Evolutionary conservation across 1,140 invertebrate genomes (phyloP).

Genomic region (Radopholus similis): DNA sequence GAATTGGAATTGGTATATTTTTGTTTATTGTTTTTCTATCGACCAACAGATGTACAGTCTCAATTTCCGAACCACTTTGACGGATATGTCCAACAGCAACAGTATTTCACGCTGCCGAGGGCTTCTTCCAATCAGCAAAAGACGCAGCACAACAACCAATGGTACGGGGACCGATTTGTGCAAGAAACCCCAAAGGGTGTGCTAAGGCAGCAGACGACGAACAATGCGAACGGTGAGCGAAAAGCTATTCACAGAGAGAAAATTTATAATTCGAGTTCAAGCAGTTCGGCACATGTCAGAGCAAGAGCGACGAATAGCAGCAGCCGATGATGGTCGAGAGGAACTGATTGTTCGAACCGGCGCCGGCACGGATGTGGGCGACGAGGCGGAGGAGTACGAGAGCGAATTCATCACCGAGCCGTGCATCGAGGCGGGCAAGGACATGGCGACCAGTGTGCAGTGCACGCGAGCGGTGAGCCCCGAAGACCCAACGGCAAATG

Average conservation of each 20-base stretch:
- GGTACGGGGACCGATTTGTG: no score
- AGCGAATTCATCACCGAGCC: neutral
- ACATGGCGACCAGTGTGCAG: conserved; percentile 7
- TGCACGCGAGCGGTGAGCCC: conserved; percentile 8
- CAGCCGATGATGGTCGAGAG: neutral
- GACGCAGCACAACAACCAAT: neutral
- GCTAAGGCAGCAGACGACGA: neutral
- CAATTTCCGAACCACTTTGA: no score
- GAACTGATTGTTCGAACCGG: neutral
- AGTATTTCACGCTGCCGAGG: neutral
- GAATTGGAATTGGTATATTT: neutral
- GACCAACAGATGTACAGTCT: no score
- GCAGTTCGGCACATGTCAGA: neutral
- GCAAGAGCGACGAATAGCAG: neutral
- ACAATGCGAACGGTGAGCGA: no score
- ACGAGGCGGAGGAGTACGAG: neutral
- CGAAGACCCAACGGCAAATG: no score
- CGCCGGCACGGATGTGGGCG: neutral
- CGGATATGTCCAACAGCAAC: no score
- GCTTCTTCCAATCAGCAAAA: neutral
- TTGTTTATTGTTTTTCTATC: neutral
- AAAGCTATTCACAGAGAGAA: no score
- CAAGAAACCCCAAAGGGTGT: neutral
- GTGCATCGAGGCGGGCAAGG: neutral
- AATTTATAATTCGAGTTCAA: no score